Percentiles rank a stretch among this genome's conserved stretches.
Conservation (phyloP, 2,797 vertebrate genomes). For the Poecilia gillii region DNA sequence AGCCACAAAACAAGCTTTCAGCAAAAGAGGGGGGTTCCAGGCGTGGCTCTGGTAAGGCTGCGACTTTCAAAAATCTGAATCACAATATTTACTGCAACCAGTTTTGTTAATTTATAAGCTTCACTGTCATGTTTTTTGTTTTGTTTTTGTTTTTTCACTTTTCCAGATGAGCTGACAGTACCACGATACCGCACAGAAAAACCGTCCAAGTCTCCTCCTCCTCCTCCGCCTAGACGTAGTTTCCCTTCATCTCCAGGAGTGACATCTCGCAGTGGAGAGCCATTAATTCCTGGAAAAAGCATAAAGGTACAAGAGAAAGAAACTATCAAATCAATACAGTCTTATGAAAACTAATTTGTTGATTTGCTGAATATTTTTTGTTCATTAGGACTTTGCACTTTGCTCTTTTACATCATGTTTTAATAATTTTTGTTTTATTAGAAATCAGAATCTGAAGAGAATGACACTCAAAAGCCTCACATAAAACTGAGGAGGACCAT, state of each 20-base stretch:
- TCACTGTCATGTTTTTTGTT: background rate
- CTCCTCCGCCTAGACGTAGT: constrained; percentile 93
- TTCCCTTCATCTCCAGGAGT: constrained; percentile 94
- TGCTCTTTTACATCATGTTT: background rate
- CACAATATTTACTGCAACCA: background rate
- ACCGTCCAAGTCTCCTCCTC: constrained; percentile 95
- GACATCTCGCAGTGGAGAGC: constrained; percentile 92
- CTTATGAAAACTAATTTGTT: background rate
- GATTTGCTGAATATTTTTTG: background rate
- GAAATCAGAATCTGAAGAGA: constrained; percentile 93
- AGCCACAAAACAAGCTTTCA: constrained; percentile 88
- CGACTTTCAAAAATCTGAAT: background rate
- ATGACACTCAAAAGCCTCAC: constrained; percentile 90
- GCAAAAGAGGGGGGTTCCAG: constrained; percentile 88
- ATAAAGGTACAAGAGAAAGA: constrained; percentile 83
- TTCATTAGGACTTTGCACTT: background rate
- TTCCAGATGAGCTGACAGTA: constrained; percentile 90
- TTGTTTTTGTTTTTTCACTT: background rate
- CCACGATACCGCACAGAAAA: constrained; percentile 96
- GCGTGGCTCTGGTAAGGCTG: constrained; percentile 87
- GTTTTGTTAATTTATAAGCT: background rate
- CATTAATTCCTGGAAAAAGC: constrained; percentile 91
- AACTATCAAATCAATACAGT: constrained; percentile 1
- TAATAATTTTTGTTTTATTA: constrained; percentile 48
- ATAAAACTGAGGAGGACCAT: constrained; percentile 90